Base-by-base conservation (phyloP, 2,797 vertebrate genomes). In the Neosilurus mollespiculum region DNA sequence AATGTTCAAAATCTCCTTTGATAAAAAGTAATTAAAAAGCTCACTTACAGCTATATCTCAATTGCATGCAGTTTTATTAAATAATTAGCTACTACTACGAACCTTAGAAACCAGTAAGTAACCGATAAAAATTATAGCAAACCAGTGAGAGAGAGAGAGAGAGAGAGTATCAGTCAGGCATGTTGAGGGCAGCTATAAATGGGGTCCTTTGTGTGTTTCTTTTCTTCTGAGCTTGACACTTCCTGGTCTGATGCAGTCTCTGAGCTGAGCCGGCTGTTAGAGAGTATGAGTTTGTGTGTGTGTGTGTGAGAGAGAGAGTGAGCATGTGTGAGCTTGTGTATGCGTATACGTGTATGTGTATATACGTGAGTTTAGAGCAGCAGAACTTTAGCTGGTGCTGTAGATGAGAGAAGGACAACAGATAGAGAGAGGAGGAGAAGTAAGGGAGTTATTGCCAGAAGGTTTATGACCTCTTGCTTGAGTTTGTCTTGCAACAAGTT, bases 201-300 rank as follows among this genome's bases (percentile, higher is more conserved):
- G 79, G 87, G 90, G 90, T 90, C 90, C 90, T 90, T 72, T 3
- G 3, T 73, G 82, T 85, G 81, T 83, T 76, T 88, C 76, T 76
- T 69, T 43, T 86, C 75, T 87, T 81, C 67, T 85, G 85, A 87
- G 77, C 87, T 88, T 89, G 87, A 90, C 89, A 90, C 90, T 91
- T 91, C 90, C 90, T 90, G 90, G 88, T 90, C 78, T 89, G 80
- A 73, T 87, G 49, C 85, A 89, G 85, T 85, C 81, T 70, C 59
- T 86, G 78, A 86, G 78, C 76, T 67, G 66, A 88, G 87, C 88
- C 87, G 86, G 87, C 83, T 83, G 87, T 34, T 34, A 67, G 83
- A 86, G 76, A 59, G 78, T 83, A n/a, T 62, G 80, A 81, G 69
- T 20, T 34, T 77, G 77, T 1, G 69, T n/a, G 34, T 11, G 73